Base-by-base conservation (phyloP, 2,797 vertebrate genomes). In the Adelosebastes latens region DNA sequence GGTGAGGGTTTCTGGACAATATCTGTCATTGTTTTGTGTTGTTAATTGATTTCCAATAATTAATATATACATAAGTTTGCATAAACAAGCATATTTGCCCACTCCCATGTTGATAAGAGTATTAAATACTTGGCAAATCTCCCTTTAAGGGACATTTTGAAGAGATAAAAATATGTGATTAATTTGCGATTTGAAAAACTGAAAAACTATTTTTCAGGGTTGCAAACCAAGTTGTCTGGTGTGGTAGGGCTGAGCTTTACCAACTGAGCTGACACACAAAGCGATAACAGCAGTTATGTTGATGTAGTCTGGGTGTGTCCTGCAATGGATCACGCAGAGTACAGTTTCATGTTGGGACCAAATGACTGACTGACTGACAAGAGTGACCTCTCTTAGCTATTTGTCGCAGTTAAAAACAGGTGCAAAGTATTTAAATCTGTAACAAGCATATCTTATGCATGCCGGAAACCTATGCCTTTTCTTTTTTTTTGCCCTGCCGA, bases 381-480 rank as follows among this genome's bases (percentile, higher is more conserved):
- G 39, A 66, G 8, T 52, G 53, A 16, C 53, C 12, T 56, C 16
- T 58, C 22, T 32, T 39, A 14, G 53, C 18, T 2, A 32, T 62
- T 11, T 61, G 55, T 59, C 9, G 2, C 31, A 52, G 16, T 18
- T 32, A 25, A 24, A 79, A 77, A 60, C 29, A 80, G 12, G 25
- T 69, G 29, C 6, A 59, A 24, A 67, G 46, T 25, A 42, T 68
- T 3, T 59, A 13, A 29, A 76, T 66, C 56, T 27, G 34, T 18
- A 72, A 65, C n/a, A 69, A 59, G 18, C 55, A 63, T 32, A 39
- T 56, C 55, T 65, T 22, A 32, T 83, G 20, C 69, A 31, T 24
- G 27, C 14, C 22, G 46, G 53, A 83, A 79, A 77, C 6, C 69
- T 61, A 56, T 1, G 46, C 32, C 52, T 36, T 12, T 59, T 63